Conservation (phyloP, 2,113 vertebrate species). For the Phrynocephalus versicolor region DNA sequence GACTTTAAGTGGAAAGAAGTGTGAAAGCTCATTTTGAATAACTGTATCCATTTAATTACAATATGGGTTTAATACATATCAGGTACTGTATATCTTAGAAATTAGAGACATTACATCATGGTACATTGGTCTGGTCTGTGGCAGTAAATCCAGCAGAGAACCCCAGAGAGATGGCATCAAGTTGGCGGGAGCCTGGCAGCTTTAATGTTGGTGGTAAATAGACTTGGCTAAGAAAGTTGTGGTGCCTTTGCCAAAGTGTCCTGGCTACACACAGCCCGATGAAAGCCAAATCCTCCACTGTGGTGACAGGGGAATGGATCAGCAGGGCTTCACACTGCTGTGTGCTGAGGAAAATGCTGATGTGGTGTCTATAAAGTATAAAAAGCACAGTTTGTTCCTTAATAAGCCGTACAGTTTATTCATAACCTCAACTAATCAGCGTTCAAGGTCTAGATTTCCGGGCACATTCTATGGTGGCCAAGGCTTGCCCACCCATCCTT, state of each 20-base stretch:
- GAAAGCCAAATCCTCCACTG: not conserved
- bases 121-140: not conserved
- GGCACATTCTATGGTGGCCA: not conserved
- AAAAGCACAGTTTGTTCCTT: not conserved
- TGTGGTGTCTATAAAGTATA: not conserved
- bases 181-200: not conserved
- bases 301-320: not conserved
- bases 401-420: not conserved
- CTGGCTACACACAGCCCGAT: not conserved
- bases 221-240: not conserved
- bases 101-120: slow-evolving; percentile 2
- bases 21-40: not conserved
- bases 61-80: not conserved
- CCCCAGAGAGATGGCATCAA: not conserved
- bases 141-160: not conserved
- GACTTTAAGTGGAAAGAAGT: not conserved
- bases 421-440: not conserved
- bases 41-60: not conserved
- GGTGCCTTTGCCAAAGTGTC: rapidly evolving
- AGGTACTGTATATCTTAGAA: not conserved
- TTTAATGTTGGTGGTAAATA: rapidly evolving
- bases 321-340: not conserved
- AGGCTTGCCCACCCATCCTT: not conserved
- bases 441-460: not conserved
- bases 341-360: not conserved